Percentiles rank a stretch among this genome's conserved stretches.
Evolutionary conservation across 2,113 vertebrate genomes (phyloP).

Genomic region (Amia ocellicauda): DNA sequence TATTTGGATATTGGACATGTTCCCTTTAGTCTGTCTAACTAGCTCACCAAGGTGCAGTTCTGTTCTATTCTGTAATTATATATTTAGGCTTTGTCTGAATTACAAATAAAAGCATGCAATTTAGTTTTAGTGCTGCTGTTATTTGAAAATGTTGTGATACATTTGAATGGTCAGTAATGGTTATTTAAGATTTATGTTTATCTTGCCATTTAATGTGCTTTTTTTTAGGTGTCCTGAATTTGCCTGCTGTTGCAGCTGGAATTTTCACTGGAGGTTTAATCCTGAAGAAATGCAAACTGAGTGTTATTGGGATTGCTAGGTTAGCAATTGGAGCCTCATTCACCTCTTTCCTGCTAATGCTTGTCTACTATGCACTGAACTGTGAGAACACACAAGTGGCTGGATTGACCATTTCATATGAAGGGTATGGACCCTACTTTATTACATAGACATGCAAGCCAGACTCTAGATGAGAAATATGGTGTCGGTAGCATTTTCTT

Average conservation of each 20-base stretch:
- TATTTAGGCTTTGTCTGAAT: too few relatives aligned
- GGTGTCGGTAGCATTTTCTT: too few relatives aligned
- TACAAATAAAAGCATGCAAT: too few relatives aligned
- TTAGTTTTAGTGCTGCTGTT: too few relatives aligned
- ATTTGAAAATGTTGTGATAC: too few relatives aligned
- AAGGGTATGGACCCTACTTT: constrained; percentile 66
- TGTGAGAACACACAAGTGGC: constrained; percentile 82
- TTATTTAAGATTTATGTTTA: too few relatives aligned
- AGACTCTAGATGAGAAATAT: too few relatives aligned
- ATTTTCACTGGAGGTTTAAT: constrained; percentile 84
- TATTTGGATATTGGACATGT: too few relatives aligned
- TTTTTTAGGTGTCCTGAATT: constrained; percentile 77
- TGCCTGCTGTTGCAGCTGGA: constrained; percentile 88
- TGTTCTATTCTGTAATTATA: too few relatives aligned
- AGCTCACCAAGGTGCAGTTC: too few relatives aligned
- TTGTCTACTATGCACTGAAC: constrained; percentile 67
- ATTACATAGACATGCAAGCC: background rate
- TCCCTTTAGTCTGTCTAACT: too few relatives aligned
- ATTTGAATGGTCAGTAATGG: too few relatives aligned
- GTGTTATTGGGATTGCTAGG: constrained; percentile 72
- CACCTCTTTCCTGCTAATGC: constrained; percentile 67
- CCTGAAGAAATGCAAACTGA: constrained; percentile 81
- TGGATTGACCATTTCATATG: constrained; percentile 78
- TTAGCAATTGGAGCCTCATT: constrained; percentile 59
- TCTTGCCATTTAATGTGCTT: background rate